Conservation (phyloP, 92 coral and sea anemone species). For the Phymanthus crucifer region DNA sequence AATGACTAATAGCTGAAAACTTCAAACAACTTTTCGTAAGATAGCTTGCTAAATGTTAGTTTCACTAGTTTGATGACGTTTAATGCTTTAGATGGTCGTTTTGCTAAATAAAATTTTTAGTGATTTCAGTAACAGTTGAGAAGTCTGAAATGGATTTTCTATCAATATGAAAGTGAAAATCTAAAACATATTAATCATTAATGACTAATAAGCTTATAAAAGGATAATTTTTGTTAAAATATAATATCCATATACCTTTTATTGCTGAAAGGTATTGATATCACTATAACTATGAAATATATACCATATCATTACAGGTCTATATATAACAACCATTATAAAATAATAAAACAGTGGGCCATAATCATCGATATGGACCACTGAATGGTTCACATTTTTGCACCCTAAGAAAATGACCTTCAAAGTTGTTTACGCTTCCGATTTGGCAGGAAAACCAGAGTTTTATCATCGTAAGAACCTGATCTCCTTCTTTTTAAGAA, state of each 20-base stretch:
- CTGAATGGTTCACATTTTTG: not conserved
- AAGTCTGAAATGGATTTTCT: too few relatives aligned
- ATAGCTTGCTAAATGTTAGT: too few relatives aligned
- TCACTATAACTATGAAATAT: not conserved
- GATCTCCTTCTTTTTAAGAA: not conserved
- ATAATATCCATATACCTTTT: too few relatives aligned
- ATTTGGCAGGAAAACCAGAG: not conserved
- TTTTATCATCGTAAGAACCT: not conserved
- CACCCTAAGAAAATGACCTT: not conserved
- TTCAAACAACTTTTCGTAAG: not conserved
- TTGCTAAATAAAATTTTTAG: not conserved
- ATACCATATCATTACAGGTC: not conserved
- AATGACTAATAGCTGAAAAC: not conserved
- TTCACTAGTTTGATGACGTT: too few relatives aligned
- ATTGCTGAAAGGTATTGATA: too few relatives aligned
- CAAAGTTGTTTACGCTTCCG: conserved; percentile 1
- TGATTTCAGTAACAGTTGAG: not conserved
- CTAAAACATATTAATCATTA: too few relatives aligned
- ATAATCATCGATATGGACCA: not conserved
- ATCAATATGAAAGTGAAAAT: not conserved
- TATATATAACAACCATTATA: not conserved
- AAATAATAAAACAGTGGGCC: not conserved
- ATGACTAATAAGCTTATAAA: too few relatives aligned
- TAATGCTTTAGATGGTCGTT: too few relatives aligned
- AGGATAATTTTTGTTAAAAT: too few relatives aligned